Base-by-base conservation (phyloP, 1,140 invertebrate genomes). In the Brachionus manjavacas region DNA sequence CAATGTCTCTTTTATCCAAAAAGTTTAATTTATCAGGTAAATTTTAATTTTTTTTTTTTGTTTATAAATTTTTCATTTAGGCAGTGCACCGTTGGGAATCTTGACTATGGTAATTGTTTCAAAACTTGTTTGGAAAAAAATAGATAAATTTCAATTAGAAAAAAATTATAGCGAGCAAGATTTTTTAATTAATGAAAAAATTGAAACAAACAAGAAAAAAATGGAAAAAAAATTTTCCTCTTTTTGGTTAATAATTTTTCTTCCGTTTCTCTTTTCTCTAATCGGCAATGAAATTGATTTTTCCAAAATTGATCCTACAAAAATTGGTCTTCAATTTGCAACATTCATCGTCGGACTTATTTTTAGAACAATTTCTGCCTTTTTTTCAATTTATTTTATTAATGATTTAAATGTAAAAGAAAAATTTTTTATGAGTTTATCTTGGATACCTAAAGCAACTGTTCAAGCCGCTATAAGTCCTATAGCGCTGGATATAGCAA, bases 371-470 rank as follows among this genome's bases (percentile, higher is more conserved):
- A 85, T 90, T 31, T 90, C 91, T 39, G 91, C 93, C 83, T 92
- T 91, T 87, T 86, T 92, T 83, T 91, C 91, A 49, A 91, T 92
- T 76, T 90, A 90, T 86, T 90, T 91, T 78, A 91, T 91, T 76
- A 23, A 72, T 41, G 93, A 93, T 64, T 91, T 97, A 6, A 96
- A 86, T 84, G 88, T 93, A 23, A 96, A 94, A 88, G 96, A 98
- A 88, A 95, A 94, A 86, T 86, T 95, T 3, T 98, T 97, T 87
- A 93, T 96, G 9, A 92, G 94, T 0, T 87, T 98, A 3, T 92
- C 95, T 0, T 97, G 94, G 93, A 94, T 97, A 92, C 94, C 95
- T 2, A 98, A 98, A 90, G 96, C 95, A 9, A 96, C 95, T 4
- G 95, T 96, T 1, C 85, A 89, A 88, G 88, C 89, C 66, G 89